These are phyloP conservation scores for Athene noctua DNA, from an alignment of 2,113 vertebrate species.

Conservation along the genomic window DNA sequence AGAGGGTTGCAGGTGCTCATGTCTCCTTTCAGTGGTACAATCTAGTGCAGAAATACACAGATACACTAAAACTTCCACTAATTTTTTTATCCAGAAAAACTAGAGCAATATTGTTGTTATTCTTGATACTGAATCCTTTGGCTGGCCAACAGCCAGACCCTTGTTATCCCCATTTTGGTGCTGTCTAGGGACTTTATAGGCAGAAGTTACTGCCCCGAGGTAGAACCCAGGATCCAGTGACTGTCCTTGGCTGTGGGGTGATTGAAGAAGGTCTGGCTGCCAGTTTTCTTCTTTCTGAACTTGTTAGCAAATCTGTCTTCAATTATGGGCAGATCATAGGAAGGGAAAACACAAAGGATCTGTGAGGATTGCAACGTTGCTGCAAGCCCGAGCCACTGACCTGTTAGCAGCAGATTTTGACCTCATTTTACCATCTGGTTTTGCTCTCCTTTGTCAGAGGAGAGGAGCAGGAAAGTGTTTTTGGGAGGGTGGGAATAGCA, in stretches of 20 bases:
- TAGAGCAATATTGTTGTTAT: background rate
- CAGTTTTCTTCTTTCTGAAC: background rate
- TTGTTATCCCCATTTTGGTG: background rate
- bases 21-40: background rate
- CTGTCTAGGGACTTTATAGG: background rate
- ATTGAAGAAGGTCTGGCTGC: background rate
- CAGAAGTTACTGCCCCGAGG: background rate
- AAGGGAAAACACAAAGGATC: conserved; percentile 11
- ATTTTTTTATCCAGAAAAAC: background rate
- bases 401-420: background rate
- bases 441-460: background rate
- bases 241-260: background rate
- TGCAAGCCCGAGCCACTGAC: background rate
- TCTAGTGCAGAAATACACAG: background rate
- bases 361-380: background rate
- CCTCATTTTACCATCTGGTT: background rate
- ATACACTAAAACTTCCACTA: background rate
- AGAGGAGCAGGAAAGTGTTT: background rate
- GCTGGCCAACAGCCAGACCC: background rate
- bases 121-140: background rate
- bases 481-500: background rate
- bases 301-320: conserved; percentile 11
- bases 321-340: conserved; percentile 41
- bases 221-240: background rate
- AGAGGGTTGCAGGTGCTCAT: background rate